Conservation (phyloP, 2,888 invertebrate genomes). For the Melipona bicolor region DNA sequence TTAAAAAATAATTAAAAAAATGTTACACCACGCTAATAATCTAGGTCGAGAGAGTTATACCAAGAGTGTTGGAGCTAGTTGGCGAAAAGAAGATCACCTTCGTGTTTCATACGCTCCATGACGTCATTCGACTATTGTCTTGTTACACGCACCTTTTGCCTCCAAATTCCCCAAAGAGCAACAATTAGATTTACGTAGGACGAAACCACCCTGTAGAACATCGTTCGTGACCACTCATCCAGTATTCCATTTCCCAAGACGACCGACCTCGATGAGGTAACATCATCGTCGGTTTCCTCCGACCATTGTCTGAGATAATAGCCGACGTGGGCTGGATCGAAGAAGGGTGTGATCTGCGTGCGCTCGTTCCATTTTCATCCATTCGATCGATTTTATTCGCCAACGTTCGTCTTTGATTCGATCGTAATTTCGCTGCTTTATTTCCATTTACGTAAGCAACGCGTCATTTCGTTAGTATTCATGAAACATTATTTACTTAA, state of each 20-base stretch:
- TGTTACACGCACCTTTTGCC: background rate
- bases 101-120: background rate
- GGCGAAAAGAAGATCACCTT: conserved; percentile 13
- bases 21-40: background rate
- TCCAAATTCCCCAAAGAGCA: background rate
- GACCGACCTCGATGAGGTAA: conserved; percentile 62
- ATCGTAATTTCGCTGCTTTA: background rate
- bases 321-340: conserved; percentile 39
- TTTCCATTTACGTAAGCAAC: conserved; percentile 10
- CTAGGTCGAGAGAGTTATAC: background rate
- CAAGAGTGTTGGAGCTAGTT: background rate
- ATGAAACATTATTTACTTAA: background rate
- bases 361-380: conserved; percentile 50
- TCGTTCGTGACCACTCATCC: conserved; percentile 6
- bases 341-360: conserved; percentile 48
- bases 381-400: background rate
- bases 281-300: conserved; percentile 27
- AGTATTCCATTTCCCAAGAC: conserved; percentile 51
- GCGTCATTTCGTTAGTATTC: background rate
- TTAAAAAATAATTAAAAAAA: background rate
- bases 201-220: conserved; percentile 15
- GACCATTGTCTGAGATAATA: conserved; percentile 58
- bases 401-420: background rate
- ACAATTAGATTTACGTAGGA: conserved; percentile 18
- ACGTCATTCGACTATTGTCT: conserved; percentile 5